These are phyloP conservation scores for Chrysotoxum bicinctum DNA, from an alignment of 2,888 invertebrate genomes.

Conservation along the genomic window DNA sequence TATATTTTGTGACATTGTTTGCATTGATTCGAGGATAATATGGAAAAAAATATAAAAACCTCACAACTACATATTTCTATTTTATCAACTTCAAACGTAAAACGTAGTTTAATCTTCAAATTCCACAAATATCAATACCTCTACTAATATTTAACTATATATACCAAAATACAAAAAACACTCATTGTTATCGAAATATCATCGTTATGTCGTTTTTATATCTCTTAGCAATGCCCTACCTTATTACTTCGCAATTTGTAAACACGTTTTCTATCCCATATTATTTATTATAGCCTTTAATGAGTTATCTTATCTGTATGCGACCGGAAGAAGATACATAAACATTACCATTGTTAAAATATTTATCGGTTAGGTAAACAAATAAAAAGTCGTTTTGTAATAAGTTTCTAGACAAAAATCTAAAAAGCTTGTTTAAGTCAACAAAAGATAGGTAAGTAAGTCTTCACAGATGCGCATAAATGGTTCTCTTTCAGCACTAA, in stretches of 20 bases:
- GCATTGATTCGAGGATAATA: too few species aligned
- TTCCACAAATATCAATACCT: neutral
- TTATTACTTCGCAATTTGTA: slow-evolving; percentile 24
- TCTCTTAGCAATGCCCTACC: neutral
- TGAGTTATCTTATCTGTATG: slow-evolving; percentile 46
- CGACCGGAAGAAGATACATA: slow-evolving; percentile 63
- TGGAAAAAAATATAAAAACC: neutral
- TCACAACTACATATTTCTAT: neutral
- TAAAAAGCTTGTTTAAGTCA: slow-evolving; percentile 2
- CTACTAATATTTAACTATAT: neutral
- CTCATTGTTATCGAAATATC: slow-evolving; percentile 1
- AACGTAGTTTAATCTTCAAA: slow-evolving; percentile 5
- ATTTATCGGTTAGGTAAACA: slow-evolving; percentile 32
- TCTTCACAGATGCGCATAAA: neutral
- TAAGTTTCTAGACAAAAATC: neutral
- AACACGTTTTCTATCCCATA: slow-evolving; percentile 31
- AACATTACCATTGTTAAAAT: slow-evolving; percentile 42
- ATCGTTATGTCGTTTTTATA: neutral
- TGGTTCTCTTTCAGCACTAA: neutral
- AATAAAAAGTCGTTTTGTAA: neutral
- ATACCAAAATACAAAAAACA: neutral
- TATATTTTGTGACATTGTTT: too few species aligned
- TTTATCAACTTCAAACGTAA: neutral
- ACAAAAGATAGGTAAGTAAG: slow-evolving; percentile 5
- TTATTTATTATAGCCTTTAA: neutral